Conservation (phyloP, 1,140 invertebrate species). For the Carcinoscorpius rotundicauda region DNA sequence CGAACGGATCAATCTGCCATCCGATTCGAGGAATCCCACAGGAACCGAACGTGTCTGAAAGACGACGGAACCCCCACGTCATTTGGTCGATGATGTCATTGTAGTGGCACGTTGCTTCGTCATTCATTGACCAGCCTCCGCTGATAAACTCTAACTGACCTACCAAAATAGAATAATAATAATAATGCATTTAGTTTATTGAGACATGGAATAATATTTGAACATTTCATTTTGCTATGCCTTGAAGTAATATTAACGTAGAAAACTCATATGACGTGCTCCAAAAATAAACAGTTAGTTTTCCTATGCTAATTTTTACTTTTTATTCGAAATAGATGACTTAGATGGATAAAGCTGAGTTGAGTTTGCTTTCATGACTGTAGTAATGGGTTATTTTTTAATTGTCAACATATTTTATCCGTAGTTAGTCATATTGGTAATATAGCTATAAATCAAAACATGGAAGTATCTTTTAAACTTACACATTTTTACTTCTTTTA, state of each 20-base stretch:
- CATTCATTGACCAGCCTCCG: slow-evolving; percentile 32
- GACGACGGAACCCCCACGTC: slow-evolving; percentile 38
- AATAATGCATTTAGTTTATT: neutral
- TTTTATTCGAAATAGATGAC: too few relatives aligned
- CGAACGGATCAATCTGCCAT: slow-evolving; percentile 92
- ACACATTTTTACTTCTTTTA: too few relatives aligned
- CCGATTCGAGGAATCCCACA: slow-evolving; percentile 66
- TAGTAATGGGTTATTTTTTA: too few relatives aligned
- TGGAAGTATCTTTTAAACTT: too few relatives aligned
- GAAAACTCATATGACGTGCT: neutral
- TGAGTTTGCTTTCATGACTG: too few relatives aligned
- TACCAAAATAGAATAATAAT: slow-evolving; percentile 8
- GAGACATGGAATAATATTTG: neutral
- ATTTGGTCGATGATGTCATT: slow-evolving; percentile 40
- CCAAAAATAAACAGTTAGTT: too few relatives aligned
- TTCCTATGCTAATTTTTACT: too few relatives aligned
- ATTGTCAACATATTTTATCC: too few relatives aligned
- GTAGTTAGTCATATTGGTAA: too few relatives aligned
- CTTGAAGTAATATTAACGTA: neutral
- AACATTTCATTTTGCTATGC: slow-evolving; percentile 1
- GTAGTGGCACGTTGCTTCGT: slow-evolving; percentile 28
- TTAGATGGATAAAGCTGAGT: too few relatives aligned
- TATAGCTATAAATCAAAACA: too few relatives aligned
- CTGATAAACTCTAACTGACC: slow-evolving; percentile 43
- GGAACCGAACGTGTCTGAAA: slow-evolving; percentile 69